phyloP scores from a whole-genome alignment of 2,888 invertebrate genomes.

The Machimus rusticus region DNA sequence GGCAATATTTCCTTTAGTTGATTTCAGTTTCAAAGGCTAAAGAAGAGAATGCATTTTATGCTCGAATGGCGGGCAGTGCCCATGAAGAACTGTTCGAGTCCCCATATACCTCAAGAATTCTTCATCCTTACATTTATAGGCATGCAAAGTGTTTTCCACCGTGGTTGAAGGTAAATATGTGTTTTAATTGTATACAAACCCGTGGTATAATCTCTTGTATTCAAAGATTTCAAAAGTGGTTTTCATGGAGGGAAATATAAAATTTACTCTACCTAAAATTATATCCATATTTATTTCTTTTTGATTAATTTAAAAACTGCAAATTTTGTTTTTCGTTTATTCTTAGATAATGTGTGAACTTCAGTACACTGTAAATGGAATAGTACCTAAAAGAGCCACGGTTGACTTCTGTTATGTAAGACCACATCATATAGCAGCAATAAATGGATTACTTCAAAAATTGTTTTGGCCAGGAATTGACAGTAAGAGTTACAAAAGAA shows the following conservation, averaged over 20 bases:
- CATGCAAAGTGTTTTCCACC: slow-evolving; percentile 72
- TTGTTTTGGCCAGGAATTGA: slow-evolving; percentile 95
- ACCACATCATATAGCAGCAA: slow-evolving; percentile 86
- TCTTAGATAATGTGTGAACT: slow-evolving; percentile 64
- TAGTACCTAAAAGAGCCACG: slow-evolving; percentile 65
- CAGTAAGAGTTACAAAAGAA: slow-evolving; percentile 67
- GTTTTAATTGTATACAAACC: neutral
- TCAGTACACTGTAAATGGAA: slow-evolving; percentile 59
- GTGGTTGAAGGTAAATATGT: slow-evolving; percentile 74
- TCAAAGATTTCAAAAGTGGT: too few species aligned
- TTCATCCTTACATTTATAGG: slow-evolving; percentile 85
- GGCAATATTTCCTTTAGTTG: slow-evolving; percentile 49
- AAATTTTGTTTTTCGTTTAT: slow-evolving; percentile 47
- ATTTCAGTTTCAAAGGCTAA: slow-evolving; percentile 52
- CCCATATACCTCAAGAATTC: slow-evolving; percentile 72
- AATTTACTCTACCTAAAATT: too few species aligned
- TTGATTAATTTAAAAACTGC: neutral
- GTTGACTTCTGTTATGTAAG: slow-evolving; percentile 88
- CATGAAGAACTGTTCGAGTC: slow-evolving; percentile 71
- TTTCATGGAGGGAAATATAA: too few species aligned
- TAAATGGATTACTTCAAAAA: slow-evolving; percentile 82
- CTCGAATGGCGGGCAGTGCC: slow-evolving; percentile 65
- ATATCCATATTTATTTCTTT: too few species aligned
- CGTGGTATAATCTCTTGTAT: too few species aligned
- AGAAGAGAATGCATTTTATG: slow-evolving; percentile 58